Evolutionary conservation across 2,113 vertebrate genomes (phyloP), one percentile per base, ranked within the genome.

Genomic region (Gallinago jamesoni): DNA sequence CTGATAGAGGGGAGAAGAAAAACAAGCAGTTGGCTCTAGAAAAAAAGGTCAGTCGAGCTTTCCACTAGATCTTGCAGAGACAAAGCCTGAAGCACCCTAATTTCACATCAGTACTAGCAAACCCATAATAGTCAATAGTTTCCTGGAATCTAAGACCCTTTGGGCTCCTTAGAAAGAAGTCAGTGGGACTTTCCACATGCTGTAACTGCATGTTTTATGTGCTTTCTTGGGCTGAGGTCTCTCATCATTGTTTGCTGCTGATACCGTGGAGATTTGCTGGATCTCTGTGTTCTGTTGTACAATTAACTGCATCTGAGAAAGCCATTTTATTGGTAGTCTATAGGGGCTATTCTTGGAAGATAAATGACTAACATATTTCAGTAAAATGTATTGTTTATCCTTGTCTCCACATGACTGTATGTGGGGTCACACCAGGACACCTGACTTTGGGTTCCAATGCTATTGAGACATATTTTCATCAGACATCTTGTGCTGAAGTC

Each of bases 241-340:
- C 69, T 90, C 76, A 30, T 78, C 33, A 47, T 56, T 92, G 90
- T 90, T 90, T 93, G 86, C 80, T 94, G 62, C 53, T 89, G 77
- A 68, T 76, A 72, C 80, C 70, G 79, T 69, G 80, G 89, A 92
- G 92, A 89, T 91, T 91, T 67, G n/a, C 83, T 92, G 91, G 73
- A 62, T 89, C 50, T 82, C 73, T 55, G 9, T 69, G 57, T 82
- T 95, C 78, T 63, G 13, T 24, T 90, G 66, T 79, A 43, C 63
- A 69, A 9, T 41, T 28, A 85, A 75, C 22, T 76, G 6, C 50
- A 48, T 64, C 53, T 82, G 88, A 79, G 92, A 92, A 78, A 87
- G 12, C 3, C 8, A 27, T 84, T 87, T 76, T 64, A 76, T 25
- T 53, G 80, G 21, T 66, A 81, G 66, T 43, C 90, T 89, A 3